phyloP scores from a whole-genome alignment of 2,888 invertebrate genomes.

The Volucella inflata region DNA sequence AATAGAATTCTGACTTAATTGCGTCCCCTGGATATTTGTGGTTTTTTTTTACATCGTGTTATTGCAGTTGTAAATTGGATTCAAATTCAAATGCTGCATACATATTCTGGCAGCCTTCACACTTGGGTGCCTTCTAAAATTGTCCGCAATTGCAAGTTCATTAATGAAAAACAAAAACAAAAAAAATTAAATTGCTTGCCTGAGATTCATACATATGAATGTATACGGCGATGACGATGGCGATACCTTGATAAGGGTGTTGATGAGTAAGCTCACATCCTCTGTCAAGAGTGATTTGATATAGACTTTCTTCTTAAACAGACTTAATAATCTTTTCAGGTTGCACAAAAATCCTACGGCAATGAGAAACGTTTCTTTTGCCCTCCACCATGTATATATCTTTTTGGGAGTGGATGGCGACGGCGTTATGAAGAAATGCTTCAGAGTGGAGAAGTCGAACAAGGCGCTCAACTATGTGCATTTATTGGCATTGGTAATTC shows the following conservation, averaged over 20 bases:
- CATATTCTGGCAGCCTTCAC: slow-evolving; percentile 81
- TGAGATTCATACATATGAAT: slow-evolving; percentile 17
- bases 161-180: slow-evolving; percentile 36
- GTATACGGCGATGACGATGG: slow-evolving; percentile 15
- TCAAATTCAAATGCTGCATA: slow-evolving; percentile 65
- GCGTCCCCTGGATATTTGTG: slow-evolving; percentile 67
- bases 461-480: slow-evolving; percentile 97
- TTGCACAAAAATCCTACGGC: slow-evolving; percentile 99
- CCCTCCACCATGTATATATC: slow-evolving; percentile 99
- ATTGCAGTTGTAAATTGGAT: slow-evolving; percentile 58
- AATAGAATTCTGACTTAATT: slow-evolving; percentile 64
- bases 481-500: slow-evolving; percentile 99
- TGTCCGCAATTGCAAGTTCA: slow-evolving; percentile 65
- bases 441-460: slow-evolving; percentile 94
- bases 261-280: slow-evolving; percentile 24
- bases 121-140: slow-evolving; percentile 80
- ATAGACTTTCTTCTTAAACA: too few relatives aligned
- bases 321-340: slow-evolving; percentile 82
- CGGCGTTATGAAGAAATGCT: slow-evolving; percentile 96
- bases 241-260: slow-evolving; percentile 38
- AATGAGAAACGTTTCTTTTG: slow-evolving; percentile 99
- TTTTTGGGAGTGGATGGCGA: slow-evolving; percentile 99
- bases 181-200: slow-evolving; percentile 21
- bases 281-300: neutral
- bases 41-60: slow-evolving; percentile 41